These are phyloP conservation scores for Chlorospingus semifuscus DNA, from an alignment of 2,797 vertebrate genomes.

Conservation along the genomic window DNA sequence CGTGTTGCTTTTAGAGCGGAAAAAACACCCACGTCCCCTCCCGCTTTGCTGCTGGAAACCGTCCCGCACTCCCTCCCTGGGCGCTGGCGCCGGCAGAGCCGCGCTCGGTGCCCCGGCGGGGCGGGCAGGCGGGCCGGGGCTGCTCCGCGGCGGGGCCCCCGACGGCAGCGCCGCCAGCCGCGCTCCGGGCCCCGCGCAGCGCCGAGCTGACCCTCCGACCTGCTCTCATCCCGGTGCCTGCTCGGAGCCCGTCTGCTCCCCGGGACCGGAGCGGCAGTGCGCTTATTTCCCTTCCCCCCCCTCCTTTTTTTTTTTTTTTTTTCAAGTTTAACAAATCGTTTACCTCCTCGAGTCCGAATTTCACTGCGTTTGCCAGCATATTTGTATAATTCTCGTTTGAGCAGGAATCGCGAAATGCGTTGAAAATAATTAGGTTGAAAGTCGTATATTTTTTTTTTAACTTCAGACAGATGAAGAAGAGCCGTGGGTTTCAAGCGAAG, in stretches of 20 bases:
- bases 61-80: background rate
- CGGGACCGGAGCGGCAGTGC: background rate
- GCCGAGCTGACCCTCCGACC: constrained; percentile 24
- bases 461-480: constrained; percentile 58
- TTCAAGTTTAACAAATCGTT: background rate
- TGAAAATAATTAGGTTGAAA: constrained; percentile 49
- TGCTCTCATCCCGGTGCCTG: background rate
- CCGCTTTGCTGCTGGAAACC: background rate
- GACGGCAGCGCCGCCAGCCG: background rate
- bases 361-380: background rate
- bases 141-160: background rate
- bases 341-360: background rate
- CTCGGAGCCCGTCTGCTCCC: constrained; percentile 41
- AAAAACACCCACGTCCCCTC: background rate
- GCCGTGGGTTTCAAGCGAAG: constrained; percentile 57
- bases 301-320: background rate
- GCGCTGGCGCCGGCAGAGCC: background rate
- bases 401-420: constrained; percentile 44
- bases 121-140: background rate
- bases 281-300: background rate
- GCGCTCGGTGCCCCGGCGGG: background rate
- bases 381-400: constrained; percentile 51
- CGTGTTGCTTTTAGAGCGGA: background rate
- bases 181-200: background rate
- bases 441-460: constrained; percentile 23